Conservation (phyloP, 2,888 invertebrate species). For the Ochropleura plecta region DNA sequence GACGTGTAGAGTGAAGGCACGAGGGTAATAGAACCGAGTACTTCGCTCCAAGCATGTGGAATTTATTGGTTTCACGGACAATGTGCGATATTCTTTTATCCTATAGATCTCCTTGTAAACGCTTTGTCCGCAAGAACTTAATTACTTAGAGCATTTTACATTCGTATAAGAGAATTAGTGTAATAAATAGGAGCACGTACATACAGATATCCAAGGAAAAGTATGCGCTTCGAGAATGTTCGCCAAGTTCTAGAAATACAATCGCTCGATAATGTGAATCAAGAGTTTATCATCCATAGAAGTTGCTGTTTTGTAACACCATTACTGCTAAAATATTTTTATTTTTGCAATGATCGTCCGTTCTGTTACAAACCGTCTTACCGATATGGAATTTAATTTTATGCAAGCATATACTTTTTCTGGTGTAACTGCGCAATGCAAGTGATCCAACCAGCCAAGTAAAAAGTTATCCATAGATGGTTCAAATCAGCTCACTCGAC, state of each 20-base stretch:
- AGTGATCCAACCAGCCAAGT: neutral
- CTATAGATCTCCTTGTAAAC: conserved; percentile 1
- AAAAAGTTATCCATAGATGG: neutral
- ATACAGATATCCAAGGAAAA: neutral
- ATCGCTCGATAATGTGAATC: neutral
- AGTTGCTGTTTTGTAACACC: neutral
- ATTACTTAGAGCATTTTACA: neutral
- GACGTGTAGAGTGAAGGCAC: neutral
- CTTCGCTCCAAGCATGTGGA: conserved; percentile 25
- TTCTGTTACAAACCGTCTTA: no score
- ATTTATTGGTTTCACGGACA: conserved; percentile 41
- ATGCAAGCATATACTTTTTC: neutral
- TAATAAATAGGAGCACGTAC: neutral
- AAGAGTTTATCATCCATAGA: neutral
- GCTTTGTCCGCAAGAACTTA: conserved; percentile 9
- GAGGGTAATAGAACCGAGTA: conserved; percentile 16
- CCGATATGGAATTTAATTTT: neutral
- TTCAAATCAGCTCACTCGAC: neutral
- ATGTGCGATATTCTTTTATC: conserved; percentile 23
- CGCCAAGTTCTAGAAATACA: neutral
- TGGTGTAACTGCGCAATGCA: neutral
- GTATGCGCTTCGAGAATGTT: neutral
- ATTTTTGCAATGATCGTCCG: no score
- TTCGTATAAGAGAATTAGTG: neutral
- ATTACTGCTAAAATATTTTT: neutral